A percentile compares a stretch with the other conserved stretches of the same genome.
These are phyloP conservation scores for Stigmatopora nigra DNA, from an alignment of 2,113 vertebrate species.

Conservation along the genomic window DNA sequence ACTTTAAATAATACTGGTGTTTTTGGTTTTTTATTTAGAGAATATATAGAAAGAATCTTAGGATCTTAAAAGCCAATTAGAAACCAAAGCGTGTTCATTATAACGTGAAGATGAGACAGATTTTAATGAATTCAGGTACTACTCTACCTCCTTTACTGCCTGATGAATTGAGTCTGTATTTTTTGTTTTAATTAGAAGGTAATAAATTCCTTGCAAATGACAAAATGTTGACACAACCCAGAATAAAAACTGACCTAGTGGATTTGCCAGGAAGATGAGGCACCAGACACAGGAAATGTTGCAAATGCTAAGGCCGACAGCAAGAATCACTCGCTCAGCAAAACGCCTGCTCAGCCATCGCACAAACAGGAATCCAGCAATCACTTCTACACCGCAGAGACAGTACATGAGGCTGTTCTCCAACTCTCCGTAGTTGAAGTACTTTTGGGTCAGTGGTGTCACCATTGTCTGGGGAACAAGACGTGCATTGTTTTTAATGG, in stretches of 20 bases:
- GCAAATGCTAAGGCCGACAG: slow-evolving; percentile 71
- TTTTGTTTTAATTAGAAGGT: not conserved
- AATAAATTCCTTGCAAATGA: not conserved
- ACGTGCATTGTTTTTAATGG: not conserved
- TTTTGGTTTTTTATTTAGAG: not conserved
- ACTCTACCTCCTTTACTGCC: too few species aligned
- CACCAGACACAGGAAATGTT: slow-evolving; percentile 77
- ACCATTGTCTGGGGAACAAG: slow-evolving; percentile 72
- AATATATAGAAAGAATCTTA: not conserved
- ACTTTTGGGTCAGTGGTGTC: slow-evolving; percentile 76
- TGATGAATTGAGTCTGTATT: not conserved
- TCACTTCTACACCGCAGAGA: slow-evolving; percentile 75
- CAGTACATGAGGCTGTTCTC: slow-evolving; percentile 83
- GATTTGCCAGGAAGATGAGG: slow-evolving; percentile 73
- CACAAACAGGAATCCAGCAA: slow-evolving; percentile 75
- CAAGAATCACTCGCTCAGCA: slow-evolving; percentile 69
- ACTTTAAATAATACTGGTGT: not conserved
- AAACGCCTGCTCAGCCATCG: slow-evolving; percentile 67
- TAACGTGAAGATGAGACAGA: too few species aligned
- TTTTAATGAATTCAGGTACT: too few species aligned
- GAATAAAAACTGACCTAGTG: slow-evolving; percentile 59
- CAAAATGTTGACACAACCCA: not conserved
- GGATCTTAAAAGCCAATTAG: too few species aligned
- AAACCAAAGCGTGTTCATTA: too few species aligned
- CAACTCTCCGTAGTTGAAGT: slow-evolving; percentile 75